Base-by-base conservation (phyloP, 2,888 invertebrate genomes). In the Agrochola lota region DNA sequence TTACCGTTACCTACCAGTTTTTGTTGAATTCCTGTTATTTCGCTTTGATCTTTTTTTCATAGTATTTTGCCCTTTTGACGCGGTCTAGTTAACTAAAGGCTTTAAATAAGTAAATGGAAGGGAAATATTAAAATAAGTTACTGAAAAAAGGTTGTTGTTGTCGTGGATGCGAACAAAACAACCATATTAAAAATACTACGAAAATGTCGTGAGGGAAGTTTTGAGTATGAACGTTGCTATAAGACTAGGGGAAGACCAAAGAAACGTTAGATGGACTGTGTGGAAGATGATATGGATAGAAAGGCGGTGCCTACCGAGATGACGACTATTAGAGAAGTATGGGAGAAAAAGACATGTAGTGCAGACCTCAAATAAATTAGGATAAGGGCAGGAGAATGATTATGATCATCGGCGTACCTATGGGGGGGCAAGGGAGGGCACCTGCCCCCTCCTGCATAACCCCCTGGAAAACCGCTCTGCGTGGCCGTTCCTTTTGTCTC, bases 1-100 rank as follows among this genome's bases (percentile, higher is more conserved):
- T 78, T 59, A 76, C 17, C n/a, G 26, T 76, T n/a, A 35, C 35
- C 35, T 52, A 52, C 12, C 64, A 49, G 20, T 59, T 66, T 57
- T 81, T 52, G 8, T 43, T 17, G 0, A 35, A 43, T 26, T 35
- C 17, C 11, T 52, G 40, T 63, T 23, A 17, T 35, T 74, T n/a
- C 9, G 2, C 15, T 74, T 40, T 57, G 23, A 26, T 63, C 2
- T 57, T 57, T 43, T 55, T 30, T 55, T 55, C 17, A 12, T 26
- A 17, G 6, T 26, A 46, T 62, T 55, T 81, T 74, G 17, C 11
- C 15, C 17, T 49, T 77, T 57, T 69, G 26, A 20, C 26, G n/a
- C 26, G 4, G 17, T 80, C 40, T 49, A 49, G 69, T 59, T 26
- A 2, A 40, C 17, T 9, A 1, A 57, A 57, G 1, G 6, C 9